phyloP scores from a whole-genome alignment of 1,140 invertebrate genomes.

The Drosophila kanapiae region DNA sequence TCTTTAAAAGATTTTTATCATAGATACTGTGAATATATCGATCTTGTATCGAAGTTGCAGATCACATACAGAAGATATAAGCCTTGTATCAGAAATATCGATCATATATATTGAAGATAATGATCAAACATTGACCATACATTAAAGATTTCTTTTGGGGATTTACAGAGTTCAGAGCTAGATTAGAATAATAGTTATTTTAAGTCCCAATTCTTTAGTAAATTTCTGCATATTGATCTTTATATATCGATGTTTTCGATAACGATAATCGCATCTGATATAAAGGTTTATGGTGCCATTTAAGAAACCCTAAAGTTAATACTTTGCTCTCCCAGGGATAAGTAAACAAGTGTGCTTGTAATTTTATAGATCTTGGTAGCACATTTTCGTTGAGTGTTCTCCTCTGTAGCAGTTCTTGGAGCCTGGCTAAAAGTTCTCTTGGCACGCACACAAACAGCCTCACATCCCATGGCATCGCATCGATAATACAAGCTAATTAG shows the following conservation, averaged over 20 bases:
- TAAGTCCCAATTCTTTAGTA: no score
- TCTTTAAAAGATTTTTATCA: neutral
- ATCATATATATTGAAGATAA: neutral
- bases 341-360: neutral
- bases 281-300: no score
- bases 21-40: neutral
- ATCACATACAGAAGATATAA: no score
- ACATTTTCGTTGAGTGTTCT: slow-evolving; percentile 1
- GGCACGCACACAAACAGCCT: slow-evolving; percentile 38
- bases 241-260: no score
- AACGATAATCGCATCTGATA: no score
- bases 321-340: neutral
- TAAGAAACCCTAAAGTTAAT: neutral
- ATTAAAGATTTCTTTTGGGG: no score
- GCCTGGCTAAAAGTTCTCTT: slow-evolving; percentile 50
- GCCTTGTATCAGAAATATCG: neutral
- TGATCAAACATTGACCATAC: no score
- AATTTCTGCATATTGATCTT: no score
- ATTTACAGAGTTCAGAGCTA: no score
- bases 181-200: no score
- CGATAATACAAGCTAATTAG: slow-evolving; percentile 78
- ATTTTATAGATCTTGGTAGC: neutral
- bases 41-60: no score
- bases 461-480: slow-evolving; percentile 33
- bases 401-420: slow-evolving; percentile 8